Evolutionary conservation across 2,888 invertebrate genomes (phyloP), one percentile per base, ranked within the genome.

Genomic region (Microplitis manilae): DNA sequence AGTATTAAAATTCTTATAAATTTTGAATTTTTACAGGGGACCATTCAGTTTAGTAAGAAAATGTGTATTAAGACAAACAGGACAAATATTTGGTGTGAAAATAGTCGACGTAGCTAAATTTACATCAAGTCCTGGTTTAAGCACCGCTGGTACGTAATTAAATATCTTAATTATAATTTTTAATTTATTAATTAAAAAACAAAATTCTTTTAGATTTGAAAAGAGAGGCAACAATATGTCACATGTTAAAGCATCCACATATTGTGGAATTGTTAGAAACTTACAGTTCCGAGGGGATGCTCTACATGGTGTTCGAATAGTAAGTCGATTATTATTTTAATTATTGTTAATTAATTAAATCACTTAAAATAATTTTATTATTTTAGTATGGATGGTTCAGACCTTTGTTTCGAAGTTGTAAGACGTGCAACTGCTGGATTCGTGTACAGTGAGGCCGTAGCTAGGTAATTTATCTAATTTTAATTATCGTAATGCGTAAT

Each of bases 241-340:
- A 99, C 91, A 97, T 98, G 96, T 92, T 99, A 86, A 99, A 99
- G 90, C 99, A 99, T 91, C 98, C 98, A 5, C 98, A 99, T 91
- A 99, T 99, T 85, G 98, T 98, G 84, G 98, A 99, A 91, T 93
- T 99, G 75, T 92, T 98, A 85, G 99, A 99, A 91, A 98, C 98
- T 0, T 99, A 98, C 93, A 98, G 98, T 89, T 98, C 98, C 5
- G 98, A 98, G 91, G 98, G 98, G 86, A 97, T 98, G 96, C 94
- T 99, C 30, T 99, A 98, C 91, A 98, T 99, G 98, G 98, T 99
- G 82, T 99, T 98, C 91, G 98, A 98, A 93, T 98, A 96, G 98
- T 98, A 93, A 96, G 98, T 96, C 38, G 6, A 30, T 20, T 38
- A 71, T 20, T 15, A 30, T 17, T 41, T 15, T 6, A 9, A 9